Evolutionary conservation across 2,797 vertebrate species (phyloP), one percentile per base, ranked within the genome.

Genomic region (Xenops minutus): DNA sequence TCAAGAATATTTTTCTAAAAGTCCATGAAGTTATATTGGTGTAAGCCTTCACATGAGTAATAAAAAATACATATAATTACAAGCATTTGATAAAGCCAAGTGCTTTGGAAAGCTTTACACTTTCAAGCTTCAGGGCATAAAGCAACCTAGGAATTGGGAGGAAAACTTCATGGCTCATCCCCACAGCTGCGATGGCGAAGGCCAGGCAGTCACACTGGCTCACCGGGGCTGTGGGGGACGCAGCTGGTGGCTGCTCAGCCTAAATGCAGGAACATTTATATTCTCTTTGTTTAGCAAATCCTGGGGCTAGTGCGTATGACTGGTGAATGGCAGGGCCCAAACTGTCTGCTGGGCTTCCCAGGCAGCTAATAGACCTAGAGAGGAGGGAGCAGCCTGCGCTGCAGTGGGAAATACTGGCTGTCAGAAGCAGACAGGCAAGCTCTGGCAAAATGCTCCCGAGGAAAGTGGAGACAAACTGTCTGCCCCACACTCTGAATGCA

Each of bases 401-500:
- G 74, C 91, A 55, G 43, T 22, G 81, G 81, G 93, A 87, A 94
- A 71, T 14, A 5, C 48, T 51, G 77, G 26, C 84, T 80, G 84
- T 71, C 72, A 74, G 92, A 46, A 74, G 62, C 80, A 93, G 90
- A 68, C 67, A 91, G 94, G 75, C 78, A 76, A 87, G 49, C 59
- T 92, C 93, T 92, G 95, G 92, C 83, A 90, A 77, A 0, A 0
- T 0, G 1, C 27, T 87, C 68, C 68, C 2, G 1, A 78, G 44
- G 67, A 94, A 74, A 89, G 75, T 16, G 23, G 94, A 96, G 95
- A 97, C 95, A 89, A 94, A 91, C 80, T 92, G 96, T 94, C 96
- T 95, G 91, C 91, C 81, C 91, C 2, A 77, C 13, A 2, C 1
- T 5, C 76, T 62, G 90, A 95, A 87, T 8, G 2, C 77, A 80